These are phyloP conservation scores for Sarcophaga rosellei DNA, from an alignment of 2,888 invertebrate genomes.

Conservation along the genomic window DNA sequence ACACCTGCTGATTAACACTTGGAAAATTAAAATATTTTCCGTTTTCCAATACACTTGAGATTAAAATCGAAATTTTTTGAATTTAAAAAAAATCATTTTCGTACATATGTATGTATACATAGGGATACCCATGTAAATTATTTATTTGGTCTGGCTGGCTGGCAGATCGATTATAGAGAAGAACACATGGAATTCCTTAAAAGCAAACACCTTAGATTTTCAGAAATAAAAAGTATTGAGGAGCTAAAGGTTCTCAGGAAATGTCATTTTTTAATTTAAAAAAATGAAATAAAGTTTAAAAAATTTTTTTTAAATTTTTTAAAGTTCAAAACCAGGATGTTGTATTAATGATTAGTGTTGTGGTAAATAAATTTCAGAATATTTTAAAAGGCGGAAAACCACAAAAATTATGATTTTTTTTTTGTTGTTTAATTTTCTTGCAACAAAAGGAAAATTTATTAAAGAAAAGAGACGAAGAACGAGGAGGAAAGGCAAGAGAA, in stretches of 20 bases:
- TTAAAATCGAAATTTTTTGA: slow-evolving; percentile 73
- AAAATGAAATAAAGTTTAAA: neutral
- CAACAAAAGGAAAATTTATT: neutral
- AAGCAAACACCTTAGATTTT: neutral
- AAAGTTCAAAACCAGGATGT: slow-evolving; percentile 1
- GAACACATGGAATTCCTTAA: neutral
- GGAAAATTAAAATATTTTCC: neutral
- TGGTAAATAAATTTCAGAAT: slow-evolving; percentile 36
- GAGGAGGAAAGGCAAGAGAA: neutral
- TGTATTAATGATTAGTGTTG: slow-evolving; percentile 62
- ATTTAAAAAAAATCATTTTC: too few relatives aligned
- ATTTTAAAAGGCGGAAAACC: slow-evolving; percentile 13
- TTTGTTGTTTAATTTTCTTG: neutral
- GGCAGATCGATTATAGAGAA: neutral
- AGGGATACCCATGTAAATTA: slow-evolving; percentile 72
- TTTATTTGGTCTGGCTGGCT: neutral
- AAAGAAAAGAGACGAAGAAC: neutral
- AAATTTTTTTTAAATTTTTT: neutral
- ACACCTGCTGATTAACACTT: slow-evolving; percentile 10
- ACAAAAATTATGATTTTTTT: too few relatives aligned
- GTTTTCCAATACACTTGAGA: slow-evolving; percentile 72
- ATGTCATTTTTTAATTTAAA: too few relatives aligned
- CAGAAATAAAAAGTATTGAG: too few relatives aligned
- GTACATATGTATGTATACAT: slow-evolving; percentile 10
- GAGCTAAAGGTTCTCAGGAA: too few relatives aligned